Evolutionary conservation across 2,113 vertebrate species (phyloP).

Genomic region (Rostratula benghalensis): DNA sequence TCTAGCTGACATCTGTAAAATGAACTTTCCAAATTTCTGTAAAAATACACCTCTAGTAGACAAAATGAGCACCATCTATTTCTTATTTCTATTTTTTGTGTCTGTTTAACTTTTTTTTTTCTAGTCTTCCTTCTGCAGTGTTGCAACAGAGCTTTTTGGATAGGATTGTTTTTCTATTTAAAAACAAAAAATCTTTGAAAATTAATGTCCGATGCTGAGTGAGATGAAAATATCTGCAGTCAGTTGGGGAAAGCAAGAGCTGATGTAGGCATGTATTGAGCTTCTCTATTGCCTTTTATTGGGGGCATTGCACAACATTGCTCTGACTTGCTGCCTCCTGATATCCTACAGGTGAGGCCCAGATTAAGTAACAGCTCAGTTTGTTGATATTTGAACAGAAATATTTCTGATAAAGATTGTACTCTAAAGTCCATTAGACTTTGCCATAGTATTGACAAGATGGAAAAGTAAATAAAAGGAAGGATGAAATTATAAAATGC

Average conservation of each 20-base stretch:
- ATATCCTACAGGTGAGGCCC: background rate
- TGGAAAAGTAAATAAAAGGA: background rate
- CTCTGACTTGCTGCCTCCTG: background rate
- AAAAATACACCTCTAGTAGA: background rate
- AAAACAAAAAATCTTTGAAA: background rate
- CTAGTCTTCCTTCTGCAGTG: background rate
- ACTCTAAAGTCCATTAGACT: background rate
- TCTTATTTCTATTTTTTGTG: background rate
- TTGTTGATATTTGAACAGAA: background rate
- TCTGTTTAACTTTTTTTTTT: background rate
- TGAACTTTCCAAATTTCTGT: background rate
- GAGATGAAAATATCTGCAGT: background rate
- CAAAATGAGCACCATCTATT: background rate
- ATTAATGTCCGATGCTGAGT: background rate
- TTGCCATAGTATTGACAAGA: background rate
- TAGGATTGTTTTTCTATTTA: background rate
- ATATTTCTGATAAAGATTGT: background rate
- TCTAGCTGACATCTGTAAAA: background rate
- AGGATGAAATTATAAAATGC: background rate
- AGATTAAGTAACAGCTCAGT: background rate
- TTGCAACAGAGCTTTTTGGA: background rate
- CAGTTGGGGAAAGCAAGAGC: background rate
- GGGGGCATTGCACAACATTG: background rate
- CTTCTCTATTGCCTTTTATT: background rate
- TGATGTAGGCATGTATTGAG: background rate